These are phyloP conservation scores for Stegostoma tigrinum DNA, from an alignment of 2,113 vertebrate genomes.

Conservation along the genomic window DNA sequence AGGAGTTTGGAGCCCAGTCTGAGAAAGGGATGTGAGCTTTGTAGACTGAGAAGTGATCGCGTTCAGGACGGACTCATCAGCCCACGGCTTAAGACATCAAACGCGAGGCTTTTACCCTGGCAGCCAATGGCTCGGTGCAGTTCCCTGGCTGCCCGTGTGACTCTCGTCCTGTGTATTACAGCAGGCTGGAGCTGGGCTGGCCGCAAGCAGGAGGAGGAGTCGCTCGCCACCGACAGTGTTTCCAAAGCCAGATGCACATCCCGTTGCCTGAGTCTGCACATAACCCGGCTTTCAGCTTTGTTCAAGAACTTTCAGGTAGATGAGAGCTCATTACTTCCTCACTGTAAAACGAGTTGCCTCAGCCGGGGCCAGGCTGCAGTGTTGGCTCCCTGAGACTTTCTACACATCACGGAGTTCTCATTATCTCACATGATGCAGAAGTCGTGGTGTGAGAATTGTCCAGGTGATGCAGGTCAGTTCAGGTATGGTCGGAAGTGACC, in stretches of 20 bases:
- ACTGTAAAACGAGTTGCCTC: neutral
- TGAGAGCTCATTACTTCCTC: neutral
- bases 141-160: conserved; percentile 40
- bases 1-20: neutral
- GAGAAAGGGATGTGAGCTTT: neutral
- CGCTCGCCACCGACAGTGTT: conserved; percentile 64
- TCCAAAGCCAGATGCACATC: conserved; percentile 81
- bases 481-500: neutral
- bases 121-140: conserved; percentile 2
- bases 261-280: conserved; percentile 88
- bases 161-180: conserved; percentile 72
- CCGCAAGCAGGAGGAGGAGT: conserved; percentile 76
- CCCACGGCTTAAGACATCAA: neutral
- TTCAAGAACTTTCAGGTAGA: conserved; percentile 86
- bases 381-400: neutral
- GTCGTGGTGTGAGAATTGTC: neutral
- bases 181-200: conserved; percentile 57
- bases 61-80: neutral
- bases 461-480: conserved; percentile 9
- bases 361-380: neutral
- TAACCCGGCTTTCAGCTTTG: conserved; percentile 87
- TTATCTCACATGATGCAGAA: neutral
- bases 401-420: neutral
- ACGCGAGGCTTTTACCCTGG: neutral
- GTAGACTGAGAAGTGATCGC: conserved; percentile 3